Evolutionary conservation across 2,113 vertebrate species (phyloP).

Genomic region (Micronycteris hirsuta): DNA sequence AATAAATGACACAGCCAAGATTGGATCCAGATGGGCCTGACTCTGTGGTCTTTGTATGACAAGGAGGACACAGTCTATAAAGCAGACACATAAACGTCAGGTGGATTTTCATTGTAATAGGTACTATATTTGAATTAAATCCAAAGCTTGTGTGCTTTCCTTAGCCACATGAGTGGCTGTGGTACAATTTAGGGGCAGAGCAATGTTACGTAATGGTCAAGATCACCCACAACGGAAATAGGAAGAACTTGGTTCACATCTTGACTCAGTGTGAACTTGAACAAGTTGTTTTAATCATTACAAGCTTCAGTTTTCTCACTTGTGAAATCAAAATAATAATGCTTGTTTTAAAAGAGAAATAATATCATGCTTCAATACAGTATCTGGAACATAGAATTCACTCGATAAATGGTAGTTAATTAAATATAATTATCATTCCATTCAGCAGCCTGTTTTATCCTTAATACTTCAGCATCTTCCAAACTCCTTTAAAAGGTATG

Average conservation of each 20-base stretch:
- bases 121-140: neutral
- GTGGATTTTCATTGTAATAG: neutral
- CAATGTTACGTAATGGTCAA: neutral
- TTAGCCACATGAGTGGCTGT: neutral
- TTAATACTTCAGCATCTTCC: neutral
- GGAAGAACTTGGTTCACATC: constrained; percentile 26
- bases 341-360: constrained; percentile 19
- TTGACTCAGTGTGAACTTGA: neutral
- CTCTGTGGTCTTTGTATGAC: neutral
- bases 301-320: neutral
- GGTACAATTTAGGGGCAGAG: neutral
- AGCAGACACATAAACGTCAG: neutral
- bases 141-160: neutral
- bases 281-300: neutral
- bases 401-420: constrained; percentile 1
- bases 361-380: neutral
- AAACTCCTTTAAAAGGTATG: neutral
- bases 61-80: neutral
- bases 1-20: neutral
- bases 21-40: neutral
- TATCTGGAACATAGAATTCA: neutral
- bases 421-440: neutral
- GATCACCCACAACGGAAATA: neutral
- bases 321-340: neutral
- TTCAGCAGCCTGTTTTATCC: neutral